Conservation (phyloP, 2,113 vertebrate species). For the Percina caprodes region DNA sequence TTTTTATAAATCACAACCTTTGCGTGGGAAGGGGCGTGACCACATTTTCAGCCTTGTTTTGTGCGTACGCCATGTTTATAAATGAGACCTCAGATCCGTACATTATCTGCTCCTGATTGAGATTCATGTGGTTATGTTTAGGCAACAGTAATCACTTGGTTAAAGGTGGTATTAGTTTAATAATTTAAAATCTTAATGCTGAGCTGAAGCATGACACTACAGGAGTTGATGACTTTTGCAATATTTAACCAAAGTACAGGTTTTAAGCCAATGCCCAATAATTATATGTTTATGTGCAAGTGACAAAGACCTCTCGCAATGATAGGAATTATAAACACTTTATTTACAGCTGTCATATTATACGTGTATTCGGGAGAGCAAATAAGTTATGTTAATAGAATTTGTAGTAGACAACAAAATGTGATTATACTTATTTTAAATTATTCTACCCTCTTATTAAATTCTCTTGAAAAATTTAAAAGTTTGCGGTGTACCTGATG, state of each 20-base stretch:
- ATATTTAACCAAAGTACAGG: not conserved
- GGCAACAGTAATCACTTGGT: not conserved
- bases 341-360: no score
- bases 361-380: no score
- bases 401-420: not conserved
- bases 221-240: not conserved
- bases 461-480: not conserved
- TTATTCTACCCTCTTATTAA: not conserved
- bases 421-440: not conserved
- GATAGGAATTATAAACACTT: no score
- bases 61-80: no score
- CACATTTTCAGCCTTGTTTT: no score
- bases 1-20: no score
- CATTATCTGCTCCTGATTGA: not conserved
- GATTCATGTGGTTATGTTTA: not conserved
- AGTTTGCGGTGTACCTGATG: not conserved
- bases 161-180: not conserved
- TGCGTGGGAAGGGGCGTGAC: no score
- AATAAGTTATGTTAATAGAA: not conserved
- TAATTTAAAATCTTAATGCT: not conserved
- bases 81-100: no score
- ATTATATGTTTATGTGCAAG: no score
- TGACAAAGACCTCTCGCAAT: no score
- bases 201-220: not conserved
- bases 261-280: no score